Base-by-base conservation (phyloP, 2,797 vertebrate genomes). In the Spheniscus humboldti region DNA sequence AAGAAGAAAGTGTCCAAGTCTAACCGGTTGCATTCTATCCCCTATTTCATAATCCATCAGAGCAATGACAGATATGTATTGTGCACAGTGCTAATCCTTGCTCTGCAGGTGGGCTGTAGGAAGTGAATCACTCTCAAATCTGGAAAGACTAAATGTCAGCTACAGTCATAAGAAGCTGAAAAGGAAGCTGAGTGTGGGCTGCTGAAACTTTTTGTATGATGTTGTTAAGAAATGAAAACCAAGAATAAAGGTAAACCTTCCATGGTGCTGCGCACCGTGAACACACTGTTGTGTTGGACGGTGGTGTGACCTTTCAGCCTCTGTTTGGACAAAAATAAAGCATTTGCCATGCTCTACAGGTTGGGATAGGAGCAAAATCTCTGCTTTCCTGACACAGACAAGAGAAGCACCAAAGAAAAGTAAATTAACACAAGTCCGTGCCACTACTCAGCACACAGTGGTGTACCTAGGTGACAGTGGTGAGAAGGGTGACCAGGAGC, bases 281-380 rank as follows among this genome's bases (percentile, higher is more conserved):
- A 52, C 23, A 43, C 18, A 3, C 33, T 52, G 43, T 41, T 79
- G 18, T 30, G 27, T 30, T 67, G 35, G 30, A 33, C 0, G 0
- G 22, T 39, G 31, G 12, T 0, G 0, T 53, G 53, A 62, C 5
- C 28, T 6, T 66, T 78, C 24, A 0, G 0, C 8, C 15, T 48
- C 41, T 80, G 2, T 59, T 31, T 45, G 35, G 22, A 62, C 27
- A 62, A 66, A 73, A 53, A 37, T 33, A 62, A 74, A 79, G 18
- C 6, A 33, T 67, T 69, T 91, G 8, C 6, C 5, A 3, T n/a
- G 19, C 23, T 91, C 18, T 62, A 27, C 6, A 33, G 31, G 7
- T 35, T 75, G 63, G 8, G 16, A 45, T 2, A 18, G 35, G 19
- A 86, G 7, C 3, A 47, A 60, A 89, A 50, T 35, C 13, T 78